A percentile compares a stretch with the other conserved stretches of the same genome.
Conservation (phyloP, 1,140 invertebrate species). For the Thaumatotibia leucotreta region DNA sequence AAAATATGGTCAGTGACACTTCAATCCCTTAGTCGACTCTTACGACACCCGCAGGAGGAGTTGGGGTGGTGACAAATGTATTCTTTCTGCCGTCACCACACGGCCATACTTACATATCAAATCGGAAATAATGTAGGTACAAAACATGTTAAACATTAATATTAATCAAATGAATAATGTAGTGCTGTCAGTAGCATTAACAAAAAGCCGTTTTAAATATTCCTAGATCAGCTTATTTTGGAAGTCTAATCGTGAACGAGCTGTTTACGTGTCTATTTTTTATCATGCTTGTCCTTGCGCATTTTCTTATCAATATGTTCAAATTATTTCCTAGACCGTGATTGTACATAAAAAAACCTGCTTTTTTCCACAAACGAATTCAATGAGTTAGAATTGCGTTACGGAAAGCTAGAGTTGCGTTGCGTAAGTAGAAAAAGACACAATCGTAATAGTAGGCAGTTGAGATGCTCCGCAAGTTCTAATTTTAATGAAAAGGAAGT, state of each 20-base stretch:
- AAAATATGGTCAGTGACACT: no score
- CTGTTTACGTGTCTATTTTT: background rate
- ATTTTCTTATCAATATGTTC: background rate
- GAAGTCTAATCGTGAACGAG: background rate
- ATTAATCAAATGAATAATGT: background rate
- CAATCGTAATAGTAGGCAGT: background rate
- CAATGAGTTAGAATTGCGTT: background rate
- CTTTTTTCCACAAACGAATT: background rate
- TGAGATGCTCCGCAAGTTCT: background rate
- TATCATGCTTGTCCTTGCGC: background rate
- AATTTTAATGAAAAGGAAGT: conserved; percentile 3
- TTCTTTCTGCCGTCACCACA: no score
- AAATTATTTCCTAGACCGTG: background rate
- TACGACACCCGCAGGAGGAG: no score
- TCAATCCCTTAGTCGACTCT: no score
- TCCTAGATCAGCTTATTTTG: background rate
- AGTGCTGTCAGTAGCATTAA: background rate
- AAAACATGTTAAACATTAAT: background rate
- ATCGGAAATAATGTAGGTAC: no score
- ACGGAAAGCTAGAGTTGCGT: background rate
- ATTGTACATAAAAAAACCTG: background rate
- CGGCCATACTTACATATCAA: no score
- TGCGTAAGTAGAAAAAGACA: background rate
- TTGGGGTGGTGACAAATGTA: no score
- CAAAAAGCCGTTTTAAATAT: background rate